These are phyloP conservation scores for Neostethus bicornis DNA, from an alignment of 2,797 vertebrate species.

Conservation along the genomic window DNA sequence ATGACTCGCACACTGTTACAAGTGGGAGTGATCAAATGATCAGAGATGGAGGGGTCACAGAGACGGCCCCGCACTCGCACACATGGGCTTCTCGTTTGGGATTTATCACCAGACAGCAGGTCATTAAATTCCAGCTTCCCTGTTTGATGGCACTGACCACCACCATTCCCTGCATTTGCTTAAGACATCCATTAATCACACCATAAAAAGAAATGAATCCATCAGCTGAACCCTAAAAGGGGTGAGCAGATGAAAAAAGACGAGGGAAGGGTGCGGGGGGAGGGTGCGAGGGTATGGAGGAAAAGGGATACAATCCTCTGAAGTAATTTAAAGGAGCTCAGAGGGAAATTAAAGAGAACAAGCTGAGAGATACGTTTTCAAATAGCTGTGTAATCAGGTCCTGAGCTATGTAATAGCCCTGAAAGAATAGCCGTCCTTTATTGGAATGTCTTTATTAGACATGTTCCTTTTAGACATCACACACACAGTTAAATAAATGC, in stretches of 20 bases:
- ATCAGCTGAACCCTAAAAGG: constrained; percentile 48
- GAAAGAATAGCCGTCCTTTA: constrained; percentile 69
- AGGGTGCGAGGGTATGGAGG: no score
- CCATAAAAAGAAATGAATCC: constrained; percentile 64
- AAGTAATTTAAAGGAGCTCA: constrained; percentile 74
- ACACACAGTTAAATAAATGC: constrained; percentile 53
- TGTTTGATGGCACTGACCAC: constrained; percentile 68
- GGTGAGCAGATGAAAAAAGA: constrained; percentile 18
- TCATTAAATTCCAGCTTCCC: constrained; percentile 58
- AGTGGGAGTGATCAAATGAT: constrained; percentile 47
- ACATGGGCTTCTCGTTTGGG: constrained; percentile 42
- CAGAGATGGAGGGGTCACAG: constrained; percentile 44
- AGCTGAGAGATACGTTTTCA: constrained; percentile 73
- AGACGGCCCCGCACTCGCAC: constrained; percentile 20
- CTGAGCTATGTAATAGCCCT: constrained; percentile 67
- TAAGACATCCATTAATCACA: constrained; percentile 71
- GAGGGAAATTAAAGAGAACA: constrained; percentile 74
- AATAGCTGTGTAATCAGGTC: constrained; percentile 74
- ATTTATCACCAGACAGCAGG: constrained; percentile 63
- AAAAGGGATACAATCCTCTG: constrained; percentile 47
- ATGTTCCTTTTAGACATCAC: constrained; percentile 64
- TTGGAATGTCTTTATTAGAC: constrained; percentile 71
- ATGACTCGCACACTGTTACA: constrained; percentile 28
- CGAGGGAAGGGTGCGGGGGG: no score
- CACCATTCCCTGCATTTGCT: constrained; percentile 54